Base-by-base conservation (phyloP, 2,888 invertebrate species). In the Synergus gifuensis region DNA sequence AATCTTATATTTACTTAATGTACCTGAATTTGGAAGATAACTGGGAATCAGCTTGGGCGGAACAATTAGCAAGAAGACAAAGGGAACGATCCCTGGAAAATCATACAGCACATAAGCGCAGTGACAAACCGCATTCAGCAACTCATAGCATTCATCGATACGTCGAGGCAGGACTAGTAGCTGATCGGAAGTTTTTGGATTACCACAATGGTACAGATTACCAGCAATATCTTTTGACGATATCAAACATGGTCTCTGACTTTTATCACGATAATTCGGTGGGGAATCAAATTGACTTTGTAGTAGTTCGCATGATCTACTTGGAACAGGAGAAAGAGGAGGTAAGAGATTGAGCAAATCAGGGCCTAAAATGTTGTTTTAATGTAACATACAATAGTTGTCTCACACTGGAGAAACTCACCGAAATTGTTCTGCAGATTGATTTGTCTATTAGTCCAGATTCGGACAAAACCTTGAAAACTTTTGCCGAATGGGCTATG, bases 241-340 rank as follows among this genome's bases (percentile, higher is more conserved):
- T 98, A 81, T 97, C 98, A 97, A 98, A 98, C 90, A 97, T 98
- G 96, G 98, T 94, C 92, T 95, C 96, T 3, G 95, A 95, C 12
- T 93, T 96, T 63, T 97, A 96, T 92, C 96, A 96, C 93, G 97
- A 97, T 88, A 96, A 96, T 12, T 96, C 96, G 78, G 96, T 97
- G 84, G 98, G 98, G 64, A 98, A 98, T 93, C 96, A 96, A 89
- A 96, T 98, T 85, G 97, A 97, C 91, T 95, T 98, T 77, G 96
- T 96, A 16, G 95, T 98, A 49, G 98, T 98, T 3, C 95, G 96
- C 88, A 95, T 98, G 77, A 95, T 97, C 84, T 93, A 96, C 46
- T 93, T 98, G 78, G 96, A 96, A 88, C 94, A 94, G 82, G 90
- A 93, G 16, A 93, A 93, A 77, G 93, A 94, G 82, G 93, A 93